phyloP scores from a whole-genome alignment of 2,888 invertebrate genomes.

The Sminthurides aquaticus region DNA sequence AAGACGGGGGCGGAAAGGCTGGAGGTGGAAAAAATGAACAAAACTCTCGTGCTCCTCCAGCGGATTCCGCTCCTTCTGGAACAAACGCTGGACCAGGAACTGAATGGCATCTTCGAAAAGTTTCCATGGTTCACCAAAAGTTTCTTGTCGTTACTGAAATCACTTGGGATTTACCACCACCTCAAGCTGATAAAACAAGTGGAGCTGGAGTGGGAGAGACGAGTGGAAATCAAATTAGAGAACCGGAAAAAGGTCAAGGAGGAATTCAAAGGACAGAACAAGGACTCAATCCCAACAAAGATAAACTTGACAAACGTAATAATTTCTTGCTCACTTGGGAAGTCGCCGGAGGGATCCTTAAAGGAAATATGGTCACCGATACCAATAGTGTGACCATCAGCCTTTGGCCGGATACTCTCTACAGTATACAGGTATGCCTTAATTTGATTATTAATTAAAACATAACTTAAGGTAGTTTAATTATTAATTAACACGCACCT shows the following conservation, averaged over 20 bases:
- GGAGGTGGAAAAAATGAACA: not conserved
- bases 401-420: slow-evolving; percentile 71
- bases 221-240: not conserved
- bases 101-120: slow-evolving; percentile 58
- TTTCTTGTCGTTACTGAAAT: slow-evolving; percentile 62
- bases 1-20: not conserved
- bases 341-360: slow-evolving; percentile 70
- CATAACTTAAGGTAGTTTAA: no score
- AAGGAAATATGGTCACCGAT: slow-evolving; percentile 73
- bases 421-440: slow-evolving; percentile 64
- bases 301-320: slow-evolving; percentile 17
- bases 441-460: not conserved
- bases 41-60: no score
- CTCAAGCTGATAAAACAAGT: no score
- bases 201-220: no score
- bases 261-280: no score
- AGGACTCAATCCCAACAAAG: not conserved
- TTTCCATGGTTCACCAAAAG: slow-evolving; percentile 65
- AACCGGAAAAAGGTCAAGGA: not conserved
- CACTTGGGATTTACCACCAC: slow-evolving; percentile 57
- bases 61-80: no score
- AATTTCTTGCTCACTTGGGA: slow-evolving; percentile 77
- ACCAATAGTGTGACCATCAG: slow-evolving; percentile 70
- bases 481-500: no score
- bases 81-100: not conserved